Evolutionary conservation across 2,113 vertebrate species (phyloP).

Genomic region (Lethenteron camtschaticum): DNA sequence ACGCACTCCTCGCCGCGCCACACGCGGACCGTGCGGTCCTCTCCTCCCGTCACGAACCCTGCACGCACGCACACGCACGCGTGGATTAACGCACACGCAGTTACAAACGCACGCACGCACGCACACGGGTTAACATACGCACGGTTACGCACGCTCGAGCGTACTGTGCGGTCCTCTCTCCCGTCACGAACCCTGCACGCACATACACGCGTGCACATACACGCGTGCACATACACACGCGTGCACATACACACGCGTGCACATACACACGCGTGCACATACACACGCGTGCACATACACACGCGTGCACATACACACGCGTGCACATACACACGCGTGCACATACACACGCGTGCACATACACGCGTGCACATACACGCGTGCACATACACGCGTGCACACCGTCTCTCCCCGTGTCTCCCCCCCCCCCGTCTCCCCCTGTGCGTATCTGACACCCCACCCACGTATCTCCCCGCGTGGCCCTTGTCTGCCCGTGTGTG

Average conservation of each 20-base stretch:
- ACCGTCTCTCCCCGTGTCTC: background rate
- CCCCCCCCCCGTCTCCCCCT: background rate
- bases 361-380: background rate
- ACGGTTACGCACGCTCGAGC: conserved; percentile 30
- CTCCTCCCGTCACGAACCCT: conserved; percentile 84
- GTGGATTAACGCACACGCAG: too few relatives aligned
- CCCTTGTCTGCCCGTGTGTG: background rate
- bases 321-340: background rate
- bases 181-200: conserved; percentile 49
- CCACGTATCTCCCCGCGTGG: background rate
- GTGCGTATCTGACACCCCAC: background rate
- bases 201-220: background rate
- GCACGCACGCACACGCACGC: conserved; percentile 10
- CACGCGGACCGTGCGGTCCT: conserved; percentile 66
- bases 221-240: background rate
- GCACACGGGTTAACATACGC: too few relatives aligned
- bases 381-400: background rate
- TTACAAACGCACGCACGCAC: too few relatives aligned
- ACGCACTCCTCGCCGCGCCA: conserved; percentile 60
- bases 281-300: too few relatives aligned
- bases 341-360: background rate
- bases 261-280: background rate
- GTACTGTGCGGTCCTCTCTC: conserved; percentile 62
- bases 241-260: background rate
- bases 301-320: background rate